These are phyloP conservation scores for Mormyrops boulengeri DNA, from an alignment of 2,797 vertebrate genomes.

Conservation along the genomic window DNA sequence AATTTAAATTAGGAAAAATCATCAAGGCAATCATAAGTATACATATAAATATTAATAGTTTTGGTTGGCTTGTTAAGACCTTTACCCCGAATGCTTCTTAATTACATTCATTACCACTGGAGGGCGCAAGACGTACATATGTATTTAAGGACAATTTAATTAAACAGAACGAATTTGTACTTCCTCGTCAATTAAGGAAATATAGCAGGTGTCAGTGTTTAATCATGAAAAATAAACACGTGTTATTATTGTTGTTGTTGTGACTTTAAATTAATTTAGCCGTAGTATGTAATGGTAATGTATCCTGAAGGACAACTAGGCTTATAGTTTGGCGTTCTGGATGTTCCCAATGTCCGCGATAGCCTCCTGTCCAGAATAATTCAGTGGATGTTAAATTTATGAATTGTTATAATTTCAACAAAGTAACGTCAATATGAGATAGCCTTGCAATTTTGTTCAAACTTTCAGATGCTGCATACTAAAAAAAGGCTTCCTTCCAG, in stretches of 20 bases:
- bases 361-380: neutral
- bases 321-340: neutral
- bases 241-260: neutral
- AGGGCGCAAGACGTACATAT: conserved; percentile 2
- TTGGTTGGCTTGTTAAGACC: neutral
- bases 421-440: neutral
- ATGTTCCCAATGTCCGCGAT: neutral
- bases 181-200: neutral
- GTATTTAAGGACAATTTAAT: neutral
- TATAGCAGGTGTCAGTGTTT: neutral
- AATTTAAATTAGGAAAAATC: neutral
- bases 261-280: too few species aligned
- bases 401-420: neutral
- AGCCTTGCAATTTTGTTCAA: neutral
- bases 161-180: neutral
- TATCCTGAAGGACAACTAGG: neutral
- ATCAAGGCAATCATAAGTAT: neutral
- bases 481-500: neutral
- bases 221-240: neutral
- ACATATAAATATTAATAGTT: neutral
- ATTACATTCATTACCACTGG: neutral
- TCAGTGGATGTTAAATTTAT: neutral
- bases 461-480: neutral
- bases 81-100: neutral
- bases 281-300: neutral